phyloP scores from a whole-genome alignment of 2,113 vertebrate species.

The Strix uralensis region DNA sequence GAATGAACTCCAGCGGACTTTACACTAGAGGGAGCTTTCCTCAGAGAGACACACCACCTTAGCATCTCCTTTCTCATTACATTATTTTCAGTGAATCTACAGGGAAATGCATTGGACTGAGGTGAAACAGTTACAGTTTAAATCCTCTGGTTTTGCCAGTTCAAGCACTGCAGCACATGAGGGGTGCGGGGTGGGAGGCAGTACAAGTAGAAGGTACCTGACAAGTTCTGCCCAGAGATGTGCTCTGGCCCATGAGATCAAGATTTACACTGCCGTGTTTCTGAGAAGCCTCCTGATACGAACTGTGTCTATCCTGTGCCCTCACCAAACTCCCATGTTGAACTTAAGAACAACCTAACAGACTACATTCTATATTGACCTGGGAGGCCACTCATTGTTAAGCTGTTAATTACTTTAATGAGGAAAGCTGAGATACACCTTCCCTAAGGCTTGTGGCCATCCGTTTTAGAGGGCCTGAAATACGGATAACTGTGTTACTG shows the following conservation, averaged over 20 bases:
- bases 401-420: background rate
- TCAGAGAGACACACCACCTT: background rate
- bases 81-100: background rate
- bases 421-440: background rate
- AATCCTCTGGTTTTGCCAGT: background rate
- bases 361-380: background rate
- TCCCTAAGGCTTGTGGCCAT: background rate
- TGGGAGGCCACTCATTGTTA: background rate
- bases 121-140: background rate
- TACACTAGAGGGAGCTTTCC: slow-evolving; percentile 42
- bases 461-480: background rate
- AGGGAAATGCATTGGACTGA: background rate
- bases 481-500: background rate
- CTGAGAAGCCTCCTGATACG: background rate
- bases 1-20: background rate
- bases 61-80: background rate
- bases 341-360: background rate
- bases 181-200: accelerated
- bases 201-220: background rate
- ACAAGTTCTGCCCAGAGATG: background rate
- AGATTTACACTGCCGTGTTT: background rate
- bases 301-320: background rate
- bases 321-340: background rate
- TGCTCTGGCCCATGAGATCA: background rate
- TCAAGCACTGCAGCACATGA: background rate